Evolutionary conservation across 2,888 invertebrate species (phyloP), one percentile per base, ranked within the genome.

Genomic region (Eubasilissa splendida): DNA sequence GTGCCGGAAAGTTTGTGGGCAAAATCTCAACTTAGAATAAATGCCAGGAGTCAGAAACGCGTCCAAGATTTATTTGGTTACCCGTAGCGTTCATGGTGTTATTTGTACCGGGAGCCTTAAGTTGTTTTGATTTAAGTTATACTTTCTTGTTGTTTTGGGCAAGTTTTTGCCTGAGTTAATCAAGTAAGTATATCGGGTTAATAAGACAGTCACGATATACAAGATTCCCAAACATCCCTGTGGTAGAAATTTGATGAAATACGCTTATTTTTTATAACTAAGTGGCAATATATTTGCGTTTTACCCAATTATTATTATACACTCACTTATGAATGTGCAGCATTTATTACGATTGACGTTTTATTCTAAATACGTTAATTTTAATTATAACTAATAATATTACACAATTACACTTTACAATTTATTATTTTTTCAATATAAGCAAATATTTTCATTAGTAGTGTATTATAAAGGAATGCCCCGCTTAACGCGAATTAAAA

Each of bases 1-100:
- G 56, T 56, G 63, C 50, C 60, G 50, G 50, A 52, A 71, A 73
- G 65, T 71, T 78, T 77, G 12, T 14, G 54, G 71, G 54, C 8
- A 33, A 65, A 79, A 73, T 79, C 73, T 79, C 50, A n/a, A 22
- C 73, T 65, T 33, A 53, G 79, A 79, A 70, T 31, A 56, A 79
- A 77, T 71, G 79, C 73, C 73, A 79, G 68, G 56, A 79, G 56
- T 79, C 65, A 71, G 71, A 22, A 65, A 73, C 58, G 73, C 76
- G 76, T 22, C 42, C 52, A 76, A 76, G 76, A 76, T 76, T 76
- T 76, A 76, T 66, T 65, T 22, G 53, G 65, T 52, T 76, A 31
- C 66, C 56, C 58, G 42, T 73, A 33, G 11, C 10, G 14, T 14
- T 52, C 68, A 53, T 10, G 52, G 3, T 60, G n/a, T 12, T 70